Base-by-base conservation (phyloP, 2,888 invertebrate species). In the Prionchulus punctatus region DNA sequence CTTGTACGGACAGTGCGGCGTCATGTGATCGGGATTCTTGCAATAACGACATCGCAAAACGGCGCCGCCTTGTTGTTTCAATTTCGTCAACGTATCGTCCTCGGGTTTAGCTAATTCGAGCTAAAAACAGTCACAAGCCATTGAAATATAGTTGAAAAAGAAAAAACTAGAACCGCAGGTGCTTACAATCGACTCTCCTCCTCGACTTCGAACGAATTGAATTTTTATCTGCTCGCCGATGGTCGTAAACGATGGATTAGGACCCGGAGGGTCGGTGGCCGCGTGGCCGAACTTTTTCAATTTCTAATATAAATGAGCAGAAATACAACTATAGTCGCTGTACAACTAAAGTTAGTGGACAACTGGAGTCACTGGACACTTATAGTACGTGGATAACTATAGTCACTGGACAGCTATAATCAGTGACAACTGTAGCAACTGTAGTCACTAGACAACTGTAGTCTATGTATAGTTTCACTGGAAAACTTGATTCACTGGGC, bases 281-380 rank as follows among this genome's bases (percentile, higher is more conserved):
- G 89, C 89, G 63, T 85, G 85, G 12, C 98, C 98, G 76, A 91
- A 98, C 74, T 98, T 98, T 54, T 82, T 79, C 90, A 90, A 94
- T 49, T 84, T 85, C 76, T 77, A 47, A 52, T n/a, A 56, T 7
- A 30, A 2, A 27, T 57, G 18, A 60, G 18, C 21, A n/a, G n/a
- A n/a, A n/a, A n/a, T n/a, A n/a, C n/a, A n/a, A n/a, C n/a, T n/a
- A n/a, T n/a, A n/a, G n/a, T n/a, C n/a, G n/a, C n/a, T n/a, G n/a
- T n/a, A n/a, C n/a, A n/a, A n/a, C n/a, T n/a, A n/a, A n/a, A n/a
- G n/a, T n/a, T n/a, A n/a, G n/a, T n/a, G n/a, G n/a, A n/a, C n/a
- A n/a, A n/a, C n/a, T n/a, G n/a, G n/a, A n/a, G n/a, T n/a, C n/a
- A n/a, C n/a, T n/a, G n/a, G n/a, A n/a, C n/a, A n/a, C n/a, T n/a